Evolutionary conservation across 2,113 vertebrate species (phyloP).

Genomic region (Heteronetta atricapilla): DNA sequence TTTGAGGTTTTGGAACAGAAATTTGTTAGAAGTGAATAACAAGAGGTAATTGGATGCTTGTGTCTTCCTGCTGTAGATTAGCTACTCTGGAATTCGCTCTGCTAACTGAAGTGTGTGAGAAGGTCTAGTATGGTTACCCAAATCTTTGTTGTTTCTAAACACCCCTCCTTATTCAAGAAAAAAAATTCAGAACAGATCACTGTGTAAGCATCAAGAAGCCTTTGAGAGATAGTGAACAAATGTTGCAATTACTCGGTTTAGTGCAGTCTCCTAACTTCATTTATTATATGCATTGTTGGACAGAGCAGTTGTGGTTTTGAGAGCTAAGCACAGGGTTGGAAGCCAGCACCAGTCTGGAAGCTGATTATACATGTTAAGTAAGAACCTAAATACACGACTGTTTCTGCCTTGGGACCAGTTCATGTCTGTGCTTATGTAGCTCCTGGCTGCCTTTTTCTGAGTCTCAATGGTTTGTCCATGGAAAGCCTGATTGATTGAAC

Average conservation of each 20-base stretch:
- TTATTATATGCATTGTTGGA: fast-evolving
- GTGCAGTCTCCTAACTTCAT: background rate
- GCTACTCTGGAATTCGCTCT: background rate
- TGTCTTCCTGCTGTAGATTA: background rate
- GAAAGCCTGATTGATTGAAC: background rate
- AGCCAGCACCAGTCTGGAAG: background rate
- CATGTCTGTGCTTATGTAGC: background rate
- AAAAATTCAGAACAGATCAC: background rate
- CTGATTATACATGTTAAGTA: background rate
- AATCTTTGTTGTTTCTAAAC: background rate
- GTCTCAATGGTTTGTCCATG: background rate
- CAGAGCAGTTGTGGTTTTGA: background rate
- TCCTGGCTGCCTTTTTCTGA: background rate
- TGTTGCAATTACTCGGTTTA: background rate
- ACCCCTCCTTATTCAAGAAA: background rate
- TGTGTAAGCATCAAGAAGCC: background rate
- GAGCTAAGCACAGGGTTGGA: background rate
- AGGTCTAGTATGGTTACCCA: background rate
- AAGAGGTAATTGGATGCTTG: background rate
- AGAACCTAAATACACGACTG: background rate
- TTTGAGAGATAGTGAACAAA: background rate
- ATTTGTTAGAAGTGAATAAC: background rate
- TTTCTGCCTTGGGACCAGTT: background rate
- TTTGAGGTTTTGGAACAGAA: background rate
- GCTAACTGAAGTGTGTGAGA: background rate